Evolutionary conservation across 2,797 vertebrate genomes (phyloP), one percentile per base, ranked within the genome.

Genomic region (Lates japonicus): DNA sequence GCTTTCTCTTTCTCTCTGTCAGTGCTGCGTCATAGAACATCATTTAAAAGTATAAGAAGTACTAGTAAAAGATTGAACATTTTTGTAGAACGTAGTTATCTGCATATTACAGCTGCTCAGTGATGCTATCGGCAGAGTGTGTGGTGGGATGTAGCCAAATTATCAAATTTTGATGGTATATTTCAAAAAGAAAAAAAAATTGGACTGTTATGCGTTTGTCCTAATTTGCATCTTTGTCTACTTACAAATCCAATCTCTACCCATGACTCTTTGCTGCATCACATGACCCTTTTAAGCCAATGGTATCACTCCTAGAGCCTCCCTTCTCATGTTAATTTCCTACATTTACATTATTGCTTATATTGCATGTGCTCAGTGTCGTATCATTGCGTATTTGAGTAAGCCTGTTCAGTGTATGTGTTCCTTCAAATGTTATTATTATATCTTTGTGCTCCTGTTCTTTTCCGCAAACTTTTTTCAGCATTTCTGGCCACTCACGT

Each of bases 211-310:
- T 86, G 74, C 81, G 91, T 90, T 85, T 78, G 72, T 88, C 89
- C 88, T 81, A 78, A 90, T 91, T 93, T 88, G 87, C 88, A 92
- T 93, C 85, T 90, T 80, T 82, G 71, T 93, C 81, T 67, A 72
- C 54, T 64, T 70, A 51, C 80, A 35, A 82, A 84, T 90, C 83
- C 80, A 81, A 85, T 90, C 79, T 90, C 85, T 90, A 87, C 90
- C 93, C 87, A 64, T 74, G 70, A 91, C 76, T 86, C 89, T 93
- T 86, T 89, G 92, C 90, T 93, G 93, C 93, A 94, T 94, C 93
- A 93, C 94, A 92, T 94, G 90, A 92, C 92, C 92, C 91, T 93
- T 89, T 92, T 87, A 85, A 94, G 94, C 94, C 94, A 94, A 92
- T 92, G 91, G 91, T 92, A 93, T 93, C 91, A 90, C 89, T 93